phyloP scores from a whole-genome alignment of 2,888 invertebrate species.

The Erannis defoliaria region DNA sequence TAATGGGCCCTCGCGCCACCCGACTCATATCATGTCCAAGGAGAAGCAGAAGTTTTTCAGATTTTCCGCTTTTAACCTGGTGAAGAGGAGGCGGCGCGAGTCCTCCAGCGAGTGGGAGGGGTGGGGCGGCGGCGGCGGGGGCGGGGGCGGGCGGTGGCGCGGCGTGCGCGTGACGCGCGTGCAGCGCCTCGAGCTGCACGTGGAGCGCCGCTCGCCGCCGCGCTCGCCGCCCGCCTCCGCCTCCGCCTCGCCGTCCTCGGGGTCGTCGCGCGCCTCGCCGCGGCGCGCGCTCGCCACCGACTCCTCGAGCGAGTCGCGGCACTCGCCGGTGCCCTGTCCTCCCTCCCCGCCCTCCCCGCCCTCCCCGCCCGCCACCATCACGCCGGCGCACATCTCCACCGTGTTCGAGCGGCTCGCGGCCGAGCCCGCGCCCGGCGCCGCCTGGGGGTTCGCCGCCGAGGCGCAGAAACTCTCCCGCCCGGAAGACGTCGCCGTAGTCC shows the following conservation, averaged over 20 bases:
- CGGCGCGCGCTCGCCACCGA: conserved; percentile 40
- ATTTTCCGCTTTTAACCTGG: conserved; percentile 92
- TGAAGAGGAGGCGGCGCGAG: conserved; percentile 80
- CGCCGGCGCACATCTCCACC: conserved; percentile 59
- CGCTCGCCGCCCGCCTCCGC: conserved; percentile 47
- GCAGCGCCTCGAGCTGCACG: conserved; percentile 70
- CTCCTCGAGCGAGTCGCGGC: conserved; percentile 27
- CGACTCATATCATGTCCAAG: conserved; percentile 92
- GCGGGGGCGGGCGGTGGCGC: conserved; percentile 51
- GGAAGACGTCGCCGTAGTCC: conserved; percentile 13
- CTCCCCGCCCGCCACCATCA: conserved; percentile 46
- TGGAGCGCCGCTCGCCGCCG: conserved; percentile 57
- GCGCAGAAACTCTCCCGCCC: conserved; percentile 78
- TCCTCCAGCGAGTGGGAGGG: conserved; percentile 76
- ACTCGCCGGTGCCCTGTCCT: conserved; percentile 39
- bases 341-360: conserved; percentile 32
- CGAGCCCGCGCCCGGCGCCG: conserved; percentile 65
- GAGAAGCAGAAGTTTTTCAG: conserved; percentile 96
- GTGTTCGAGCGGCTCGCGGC: conserved; percentile 75
- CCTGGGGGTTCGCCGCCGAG: conserved; percentile 88
- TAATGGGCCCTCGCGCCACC: conserved; percentile 73
- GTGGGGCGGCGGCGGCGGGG: conserved; percentile 50
- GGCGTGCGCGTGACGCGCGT: conserved; percentile 75
- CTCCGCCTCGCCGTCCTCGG: conserved; percentile 36
- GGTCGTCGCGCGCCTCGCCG: conserved; percentile 30